Conservation (phyloP, 2,888 invertebrate species). For the Hedya salicella region DNA sequence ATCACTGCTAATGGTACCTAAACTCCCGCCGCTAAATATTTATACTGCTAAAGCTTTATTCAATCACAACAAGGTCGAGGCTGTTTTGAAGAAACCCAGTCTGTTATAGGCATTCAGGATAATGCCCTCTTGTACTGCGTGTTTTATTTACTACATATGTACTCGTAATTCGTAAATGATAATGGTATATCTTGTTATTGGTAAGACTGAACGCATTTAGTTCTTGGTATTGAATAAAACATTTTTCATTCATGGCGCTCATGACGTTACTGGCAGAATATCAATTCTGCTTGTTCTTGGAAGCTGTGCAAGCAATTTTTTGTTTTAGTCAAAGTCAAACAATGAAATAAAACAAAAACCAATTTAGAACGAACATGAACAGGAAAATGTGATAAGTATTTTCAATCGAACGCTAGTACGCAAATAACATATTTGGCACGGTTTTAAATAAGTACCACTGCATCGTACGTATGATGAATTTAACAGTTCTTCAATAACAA, state of each 20-base stretch:
- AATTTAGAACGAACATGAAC: not conserved
- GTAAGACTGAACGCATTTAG: not conserved
- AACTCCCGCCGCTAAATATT: slow-evolving; percentile 3
- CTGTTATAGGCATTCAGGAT: slow-evolving; percentile 18
- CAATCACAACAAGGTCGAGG: slow-evolving; percentile 34
- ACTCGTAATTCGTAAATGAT: no score
- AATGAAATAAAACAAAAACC: not conserved
- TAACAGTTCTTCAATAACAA: no score
- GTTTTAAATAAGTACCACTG: no score
- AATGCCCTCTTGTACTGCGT: slow-evolving; percentile 22
- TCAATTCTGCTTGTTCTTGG: slow-evolving; percentile 7
- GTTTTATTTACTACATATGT: slow-evolving; percentile 7
- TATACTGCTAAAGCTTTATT: slow-evolving; percentile 17
- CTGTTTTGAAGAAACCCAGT: slow-evolving; percentile 20
- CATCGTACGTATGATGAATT: no score
- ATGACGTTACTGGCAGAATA: slow-evolving; percentile 18
- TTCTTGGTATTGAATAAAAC: slow-evolving; percentile 8
- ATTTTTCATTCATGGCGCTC: slow-evolving; percentile 8
- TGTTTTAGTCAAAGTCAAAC: not conserved
- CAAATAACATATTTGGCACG: not conserved
- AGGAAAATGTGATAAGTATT: not conserved
- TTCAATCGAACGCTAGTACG: not conserved
- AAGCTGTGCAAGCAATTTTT: not conserved
- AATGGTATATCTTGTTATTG: slow-evolving; percentile 7
- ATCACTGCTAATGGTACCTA: not conserved